Evolutionary conservation across 2,113 vertebrate species (phyloP), one percentile per base, ranked within the genome.

Genomic region (Thoracochromis brauschi): DNA sequence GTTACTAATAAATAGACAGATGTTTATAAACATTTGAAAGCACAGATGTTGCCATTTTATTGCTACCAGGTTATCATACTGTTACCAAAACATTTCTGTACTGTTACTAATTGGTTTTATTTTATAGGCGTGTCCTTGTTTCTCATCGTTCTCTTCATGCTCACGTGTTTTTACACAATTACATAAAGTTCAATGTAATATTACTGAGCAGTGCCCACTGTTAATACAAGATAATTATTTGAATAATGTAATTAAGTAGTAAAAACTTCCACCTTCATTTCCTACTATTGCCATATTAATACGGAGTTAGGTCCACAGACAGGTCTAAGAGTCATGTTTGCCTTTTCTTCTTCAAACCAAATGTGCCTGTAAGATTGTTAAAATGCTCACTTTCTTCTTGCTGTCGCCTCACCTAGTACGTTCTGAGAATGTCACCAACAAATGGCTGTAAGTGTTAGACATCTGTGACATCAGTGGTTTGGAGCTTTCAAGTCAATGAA

Each of bases 401-500:
- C 17, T 29, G 42, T 79, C 4, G 8, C n/a, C 45, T 24, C n/a
- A 53, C 33, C 19, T 9, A 4, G 24, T n/a, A 78, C 26, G 16
- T 49, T n/a, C 9, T 40, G 45, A 71, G 17, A 86, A 13, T 45
- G 26, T 58, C n/a, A 8, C 47, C 54, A 60, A 83, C 63, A 87
- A 81, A 88, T 80, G 14, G 9, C 47, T 83, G 14, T 26, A 54
- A 81, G 51, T 90, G 53, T 80, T 54, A 73, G 26, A 79, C 51
- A 45, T 83, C 60, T 80, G 49, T 31, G 81, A 73, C 85, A 60
- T 88, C 53, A 82, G 14, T 42, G 16, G 53, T 85, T 60, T 75
- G 79, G 55, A 81, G 84, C 57, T 80, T 83, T 88, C 40, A 45
- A 84, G 80, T 51, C 26, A 4, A 65, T 82, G 85, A 87, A 85